Evolutionary conservation across 2,113 vertebrate genomes (phyloP).

Genomic region (Carollia perspicillata): DNA sequence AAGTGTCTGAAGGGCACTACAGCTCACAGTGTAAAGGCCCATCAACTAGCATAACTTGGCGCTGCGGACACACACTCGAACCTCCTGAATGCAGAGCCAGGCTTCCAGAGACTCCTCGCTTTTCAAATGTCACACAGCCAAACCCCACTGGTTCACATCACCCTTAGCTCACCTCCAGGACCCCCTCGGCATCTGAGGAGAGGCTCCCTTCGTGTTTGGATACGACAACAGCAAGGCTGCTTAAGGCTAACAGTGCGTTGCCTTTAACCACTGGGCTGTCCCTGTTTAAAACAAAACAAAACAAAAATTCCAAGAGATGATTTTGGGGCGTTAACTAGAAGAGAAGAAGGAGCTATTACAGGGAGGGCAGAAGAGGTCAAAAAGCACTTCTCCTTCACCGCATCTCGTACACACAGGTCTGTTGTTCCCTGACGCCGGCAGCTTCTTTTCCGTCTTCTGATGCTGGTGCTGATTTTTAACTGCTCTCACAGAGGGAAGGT

Average conservation of each 20-base stretch:
- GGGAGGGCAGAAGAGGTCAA: background rate
- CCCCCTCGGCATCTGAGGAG: slow-evolving; percentile 82
- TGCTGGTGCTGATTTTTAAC: background rate
- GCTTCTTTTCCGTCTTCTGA: background rate
- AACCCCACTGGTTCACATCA: background rate
- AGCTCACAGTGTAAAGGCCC: background rate
- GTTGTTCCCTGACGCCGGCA: background rate
- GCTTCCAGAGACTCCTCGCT: background rate
- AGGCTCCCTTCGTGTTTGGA: slow-evolving; percentile 91
- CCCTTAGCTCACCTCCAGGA: slow-evolving; percentile 84
- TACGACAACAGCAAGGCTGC: slow-evolving; percentile 89
- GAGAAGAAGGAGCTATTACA: background rate
- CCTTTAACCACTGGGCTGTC: slow-evolving; percentile 96
- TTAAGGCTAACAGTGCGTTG: slow-evolving; percentile 93
- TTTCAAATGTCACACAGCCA: background rate
- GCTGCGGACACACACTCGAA: background rate
- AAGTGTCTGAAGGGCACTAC: background rate
- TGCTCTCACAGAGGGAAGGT: background rate
- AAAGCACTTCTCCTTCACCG: background rate
- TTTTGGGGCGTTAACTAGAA: background rate
- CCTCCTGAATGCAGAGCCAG: background rate
- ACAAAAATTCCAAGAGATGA: background rate
- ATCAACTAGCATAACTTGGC: too few relatives aligned
- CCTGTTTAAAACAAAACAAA: slow-evolving; percentile 78
- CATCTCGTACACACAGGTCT: background rate